Base-by-base conservation (phyloP, 2,797 vertebrate species). In the Chaetodon trifasciatus region DNA sequence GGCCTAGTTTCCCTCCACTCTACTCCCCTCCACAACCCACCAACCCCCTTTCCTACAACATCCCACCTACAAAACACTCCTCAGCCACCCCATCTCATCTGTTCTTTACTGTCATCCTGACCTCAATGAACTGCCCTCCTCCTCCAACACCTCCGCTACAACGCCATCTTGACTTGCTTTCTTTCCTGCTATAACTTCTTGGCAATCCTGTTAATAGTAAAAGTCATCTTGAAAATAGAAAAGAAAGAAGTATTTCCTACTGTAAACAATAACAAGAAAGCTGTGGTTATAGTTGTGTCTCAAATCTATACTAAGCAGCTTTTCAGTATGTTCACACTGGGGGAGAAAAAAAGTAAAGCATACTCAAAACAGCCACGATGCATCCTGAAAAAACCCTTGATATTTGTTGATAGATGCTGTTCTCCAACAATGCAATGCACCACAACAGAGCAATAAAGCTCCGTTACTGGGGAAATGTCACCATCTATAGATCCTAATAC, bases 101-200 rank as follows among this genome's bases (percentile, higher is more conserved):
- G 91, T 94, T 94, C 90, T 89, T 86, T 79, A 90, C 91, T 94
- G 93, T 94, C 93, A 94, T 91, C 86, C 89, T 89, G 89, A 92
- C 94, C 93, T 89, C 88, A 88, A 81, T 90, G 88, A 93, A 90
- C 91, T 81, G 83, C 76, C 75, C 82, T 71, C 76, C 79, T 85
- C 52, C 79, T 77, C 88, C 70, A 80, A 64, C 64, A 68, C 79
- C 71, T 74, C 63, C 39, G 40, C 67, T 68, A 39, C 39, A 63
- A 78, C 65, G 47, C 37, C n/a, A 0, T 57, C 63, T 32, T 76
- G 57, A 66, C 67, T 75, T 63, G 28, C 55, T 60, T 62, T 77
- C 42, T 74, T 57, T 72, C 19, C 53, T 47, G 52, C 47, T 74
- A 40, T 72, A 28, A 39, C 17, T 70, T 53, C 23, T 35, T 37